Base-by-base conservation (phyloP, 2,797 vertebrate genomes). In the Gallinago nigripennis region DNA sequence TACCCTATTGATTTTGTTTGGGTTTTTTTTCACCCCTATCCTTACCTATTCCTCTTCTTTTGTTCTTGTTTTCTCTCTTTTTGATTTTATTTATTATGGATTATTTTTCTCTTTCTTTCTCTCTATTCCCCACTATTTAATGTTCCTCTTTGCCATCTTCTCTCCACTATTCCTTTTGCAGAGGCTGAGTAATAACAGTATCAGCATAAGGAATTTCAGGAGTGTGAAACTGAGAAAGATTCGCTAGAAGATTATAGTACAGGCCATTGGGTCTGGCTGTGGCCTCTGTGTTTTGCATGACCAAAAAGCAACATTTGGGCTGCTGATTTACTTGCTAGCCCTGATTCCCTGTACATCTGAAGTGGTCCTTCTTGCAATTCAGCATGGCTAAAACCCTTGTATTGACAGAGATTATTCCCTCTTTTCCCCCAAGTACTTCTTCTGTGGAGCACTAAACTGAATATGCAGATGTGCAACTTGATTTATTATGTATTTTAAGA, bases 11-110 rank as follows among this genome's bases (percentile, higher is more conserved):
- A 64, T 53, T 43, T 13, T 41, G 41, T 57, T 13, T 39, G n/a
- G 6, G 20, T 7, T 16, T 31, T 18, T 17, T 6, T 16, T 1
- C 8, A 7, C 14, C 12, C 8, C 11, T 2, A 11, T 45, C n/a
- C 46, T 76, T 92, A 48, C 41, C 16, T 7, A 69, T 9, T 2
- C 2, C 2, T 2, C 3, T 79, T 73, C 9, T 61, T 83, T 61
- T 33, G 14, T 76, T 79, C 8, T 23, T 20, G 7, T 41, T 86
- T 88, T 70, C 9, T 69, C 5, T 75, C 41, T 78, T 68, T 71
- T 21, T 13, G 57, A 43, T 54, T 8, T 16, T 60, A 70, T 76
- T 65, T 12, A 66, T 51, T 88, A n/a, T 60, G 23, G 3, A 33
- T 37, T 61, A n/a, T 39, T 76, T 83, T 75, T 87, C 27, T 48